These are phyloP conservation scores for Sthenelais limicola DNA, from an alignment of 2,888 invertebrate genomes.

Conservation along the genomic window DNA sequence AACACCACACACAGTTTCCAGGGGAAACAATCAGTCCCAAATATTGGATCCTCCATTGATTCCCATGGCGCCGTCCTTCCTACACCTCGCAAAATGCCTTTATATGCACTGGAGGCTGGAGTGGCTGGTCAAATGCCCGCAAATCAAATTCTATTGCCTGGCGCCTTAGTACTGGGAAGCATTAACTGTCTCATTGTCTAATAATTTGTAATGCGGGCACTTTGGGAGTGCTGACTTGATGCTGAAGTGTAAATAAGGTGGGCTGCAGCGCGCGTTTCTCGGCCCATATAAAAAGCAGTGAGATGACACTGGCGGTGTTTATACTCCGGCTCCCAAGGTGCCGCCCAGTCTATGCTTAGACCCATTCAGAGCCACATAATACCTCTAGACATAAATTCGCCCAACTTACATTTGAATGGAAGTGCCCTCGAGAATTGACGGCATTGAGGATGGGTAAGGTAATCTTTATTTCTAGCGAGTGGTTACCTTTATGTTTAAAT, in stretches of 20 bases:
- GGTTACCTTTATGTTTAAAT: too few species aligned
- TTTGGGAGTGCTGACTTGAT: background rate
- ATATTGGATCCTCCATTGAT: background rate
- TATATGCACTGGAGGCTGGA: background rate
- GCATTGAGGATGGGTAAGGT: too few species aligned
- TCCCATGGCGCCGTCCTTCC: background rate
- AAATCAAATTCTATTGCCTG: conserved; percentile 7
- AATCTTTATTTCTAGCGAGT: too few species aligned
- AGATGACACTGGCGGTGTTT: conserved; percentile 18
- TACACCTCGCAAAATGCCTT: background rate
- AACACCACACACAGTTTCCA: too few species aligned
- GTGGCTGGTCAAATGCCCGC: conserved; percentile 26
- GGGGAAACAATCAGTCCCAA: too few species aligned
- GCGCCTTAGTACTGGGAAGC: background rate
- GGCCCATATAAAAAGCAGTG: background rate
- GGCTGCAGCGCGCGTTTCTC: background rate
- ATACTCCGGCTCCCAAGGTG: conserved; percentile 12
- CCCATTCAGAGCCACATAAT: conserved; percentile 26
- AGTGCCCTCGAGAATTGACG: too few species aligned
- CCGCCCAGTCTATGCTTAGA: conserved; percentile 27
- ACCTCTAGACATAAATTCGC: background rate
- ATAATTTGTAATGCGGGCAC: conserved; percentile 35
- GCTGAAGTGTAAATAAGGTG: background rate
- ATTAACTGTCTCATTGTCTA: conserved; percentile 35
- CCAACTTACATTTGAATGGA: too few species aligned